These are phyloP conservation scores for Melolontha melolontha DNA, from an alignment of 2,888 invertebrate genomes.

Conservation along the genomic window DNA sequence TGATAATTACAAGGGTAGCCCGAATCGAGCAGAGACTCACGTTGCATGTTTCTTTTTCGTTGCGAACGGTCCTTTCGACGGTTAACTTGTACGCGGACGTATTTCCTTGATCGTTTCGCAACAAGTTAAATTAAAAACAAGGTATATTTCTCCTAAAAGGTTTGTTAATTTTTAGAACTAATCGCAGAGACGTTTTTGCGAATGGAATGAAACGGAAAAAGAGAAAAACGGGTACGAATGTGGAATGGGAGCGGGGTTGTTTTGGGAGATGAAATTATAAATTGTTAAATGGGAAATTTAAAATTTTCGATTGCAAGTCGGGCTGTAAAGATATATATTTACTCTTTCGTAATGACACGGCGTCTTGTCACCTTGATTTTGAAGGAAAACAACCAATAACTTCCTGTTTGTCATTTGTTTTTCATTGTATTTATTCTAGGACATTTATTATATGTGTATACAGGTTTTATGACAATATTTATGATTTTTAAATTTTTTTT, in stretches of 20 bases:
- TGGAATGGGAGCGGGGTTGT: no score
- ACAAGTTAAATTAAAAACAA: slow-evolving; percentile 60
- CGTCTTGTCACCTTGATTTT: slow-evolving; percentile 15
- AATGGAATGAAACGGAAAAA: neutral
- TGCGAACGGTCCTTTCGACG: slow-evolving; percentile 43
- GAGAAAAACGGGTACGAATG: slow-evolving; percentile 18
- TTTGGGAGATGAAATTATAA: slow-evolving; percentile 11
- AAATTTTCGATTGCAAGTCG: slow-evolving; percentile 7
- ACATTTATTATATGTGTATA: neutral
- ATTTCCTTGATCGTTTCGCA: slow-evolving; percentile 51
- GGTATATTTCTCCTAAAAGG: slow-evolving; percentile 58
- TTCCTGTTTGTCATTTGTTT: slow-evolving; percentile 3
- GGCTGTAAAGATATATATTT: neutral
- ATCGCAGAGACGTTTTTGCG: slow-evolving; percentile 37
- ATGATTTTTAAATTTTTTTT: no score
- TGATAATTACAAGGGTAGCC: slow-evolving; percentile 57
- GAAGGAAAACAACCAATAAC: slow-evolving; percentile 26
- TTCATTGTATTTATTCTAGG: slow-evolving; percentile 14
- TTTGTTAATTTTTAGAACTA: slow-evolving; percentile 52
- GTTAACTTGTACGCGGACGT: slow-evolving; percentile 53
- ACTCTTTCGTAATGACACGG: neutral
- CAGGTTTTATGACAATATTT: no score
- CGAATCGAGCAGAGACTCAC: slow-evolving; percentile 30
- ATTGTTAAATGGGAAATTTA: slow-evolving; percentile 2
- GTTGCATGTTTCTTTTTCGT: neutral